A percentile compares a stretch with the other conserved stretches of the same genome.
Evolutionary conservation across 2,113 vertebrate species (phyloP).

Genomic region (Campylomormyrus tamandua): DNA sequence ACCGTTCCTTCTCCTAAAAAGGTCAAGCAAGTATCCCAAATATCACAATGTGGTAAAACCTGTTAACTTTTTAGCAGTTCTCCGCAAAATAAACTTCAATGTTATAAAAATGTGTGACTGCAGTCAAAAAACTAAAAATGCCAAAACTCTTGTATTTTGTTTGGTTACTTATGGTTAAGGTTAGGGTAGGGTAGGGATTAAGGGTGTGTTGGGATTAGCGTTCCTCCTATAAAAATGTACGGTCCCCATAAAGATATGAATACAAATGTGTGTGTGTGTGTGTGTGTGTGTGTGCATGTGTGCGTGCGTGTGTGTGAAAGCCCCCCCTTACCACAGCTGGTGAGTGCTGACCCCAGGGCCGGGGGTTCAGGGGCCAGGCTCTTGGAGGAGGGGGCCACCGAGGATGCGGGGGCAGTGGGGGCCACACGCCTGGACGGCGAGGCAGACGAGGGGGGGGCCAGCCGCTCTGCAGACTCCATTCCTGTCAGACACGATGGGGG

Average conservation of each 20-base stretch:
- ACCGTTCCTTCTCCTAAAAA: neutral
- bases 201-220: neutral
- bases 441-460: slow-evolving; percentile 66
- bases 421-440: slow-evolving; percentile 74
- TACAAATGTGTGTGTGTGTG: neutral
- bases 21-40: neutral
- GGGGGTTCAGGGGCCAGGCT: slow-evolving; percentile 73
- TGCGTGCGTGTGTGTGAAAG: too few species aligned
- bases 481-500: slow-evolving; percentile 54
- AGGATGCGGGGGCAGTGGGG: slow-evolving; percentile 63
- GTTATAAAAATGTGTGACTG: neutral
- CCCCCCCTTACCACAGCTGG: slow-evolving; percentile 73
- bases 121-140: neutral
- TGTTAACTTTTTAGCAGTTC: neutral
- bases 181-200: neutral
- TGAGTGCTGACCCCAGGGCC: slow-evolving; percentile 75
- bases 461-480: slow-evolving; percentile 83
- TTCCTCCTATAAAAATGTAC: neutral
- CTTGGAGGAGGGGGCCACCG: slow-evolving; percentile 69
- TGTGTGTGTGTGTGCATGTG: neutral
- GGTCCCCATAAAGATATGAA: neutral
- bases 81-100: neutral
- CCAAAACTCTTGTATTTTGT: neutral
- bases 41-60: neutral
- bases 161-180: neutral